phyloP scores from a whole-genome alignment of 2,113 vertebrate genomes.

The Amblyornis subalaris region DNA sequence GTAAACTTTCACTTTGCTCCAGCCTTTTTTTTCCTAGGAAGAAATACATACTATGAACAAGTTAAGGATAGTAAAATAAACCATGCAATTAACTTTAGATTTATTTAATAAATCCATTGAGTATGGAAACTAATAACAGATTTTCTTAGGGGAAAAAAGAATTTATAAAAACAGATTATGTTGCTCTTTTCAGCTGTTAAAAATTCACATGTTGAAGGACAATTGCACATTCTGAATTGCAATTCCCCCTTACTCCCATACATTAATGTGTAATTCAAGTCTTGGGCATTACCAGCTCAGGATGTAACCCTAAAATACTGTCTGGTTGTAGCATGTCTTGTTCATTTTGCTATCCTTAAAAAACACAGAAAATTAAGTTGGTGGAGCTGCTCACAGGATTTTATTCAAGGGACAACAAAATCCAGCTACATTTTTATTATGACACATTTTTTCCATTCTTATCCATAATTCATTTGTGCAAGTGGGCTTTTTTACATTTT shows the following conservation, averaged over 20 bases:
- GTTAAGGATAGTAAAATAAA: not conserved
- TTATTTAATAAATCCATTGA: not conserved
- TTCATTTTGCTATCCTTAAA: not conserved
- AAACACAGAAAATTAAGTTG: not conserved
- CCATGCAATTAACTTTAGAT: not conserved
- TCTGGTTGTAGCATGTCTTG: not conserved
- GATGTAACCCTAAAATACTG: not conserved
- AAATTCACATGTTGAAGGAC: not conserved
- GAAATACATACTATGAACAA: not conserved
- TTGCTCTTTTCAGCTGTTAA: not conserved
- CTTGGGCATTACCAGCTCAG: not conserved
- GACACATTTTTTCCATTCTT: conserved; percentile 40
- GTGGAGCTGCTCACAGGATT: not conserved
- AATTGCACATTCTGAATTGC: not conserved
- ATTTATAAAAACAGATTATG: not conserved
- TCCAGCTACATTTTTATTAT: not conserved
- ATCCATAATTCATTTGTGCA: conserved; percentile 43
- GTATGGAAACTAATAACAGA: not conserved
- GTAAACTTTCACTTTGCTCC: not conserved
- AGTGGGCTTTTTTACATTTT: conserved; percentile 50
- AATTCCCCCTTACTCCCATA: not conserved
- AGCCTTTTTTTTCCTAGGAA: not conserved
- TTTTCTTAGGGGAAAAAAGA: not conserved
- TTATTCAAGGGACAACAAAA: not conserved
- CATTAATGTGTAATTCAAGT: not conserved